phyloP scores from a whole-genome alignment of 2,888 invertebrate genomes.

The Lysandra coridon region DNA sequence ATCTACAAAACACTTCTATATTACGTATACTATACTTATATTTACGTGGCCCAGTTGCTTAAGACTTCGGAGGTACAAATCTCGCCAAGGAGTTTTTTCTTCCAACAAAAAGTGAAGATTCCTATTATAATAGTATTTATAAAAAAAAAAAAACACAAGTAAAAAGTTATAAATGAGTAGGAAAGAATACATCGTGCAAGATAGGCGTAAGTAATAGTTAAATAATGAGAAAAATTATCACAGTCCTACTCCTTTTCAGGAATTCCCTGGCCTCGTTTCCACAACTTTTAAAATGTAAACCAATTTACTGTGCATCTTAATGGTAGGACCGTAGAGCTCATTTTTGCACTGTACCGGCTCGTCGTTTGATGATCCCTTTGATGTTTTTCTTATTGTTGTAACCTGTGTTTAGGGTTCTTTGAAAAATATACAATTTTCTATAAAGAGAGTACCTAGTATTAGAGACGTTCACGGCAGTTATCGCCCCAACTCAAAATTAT shows the following conservation, averaged over 20 bases:
- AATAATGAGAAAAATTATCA: neutral
- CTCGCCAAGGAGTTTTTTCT: neutral
- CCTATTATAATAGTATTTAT: too few relatives aligned
- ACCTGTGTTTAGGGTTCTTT: neutral
- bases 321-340: neutral
- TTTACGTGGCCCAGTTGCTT: neutral
- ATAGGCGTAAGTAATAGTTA: neutral
- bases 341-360: neutral
- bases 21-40: too few relatives aligned
- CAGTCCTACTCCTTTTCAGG: neutral
- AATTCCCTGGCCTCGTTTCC: neutral
- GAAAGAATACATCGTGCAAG: neutral
- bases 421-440: neutral
- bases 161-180: too few relatives aligned
- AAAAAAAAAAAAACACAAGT: too few relatives aligned
- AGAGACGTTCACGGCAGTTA: neutral
- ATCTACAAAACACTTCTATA: neutral
- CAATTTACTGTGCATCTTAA: neutral
- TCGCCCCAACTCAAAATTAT: neutral
- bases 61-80: neutral
- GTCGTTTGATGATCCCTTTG: slow-evolving; percentile 13
- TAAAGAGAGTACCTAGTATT: neutral
- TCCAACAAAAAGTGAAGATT: too few relatives aligned
- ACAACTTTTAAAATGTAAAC: slow-evolving; percentile 2
- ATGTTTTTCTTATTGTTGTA: slow-evolving; percentile 18